Evolutionary conservation across 2,113 vertebrate genomes (phyloP).

Genomic region (Osmerus mordax): DNA sequence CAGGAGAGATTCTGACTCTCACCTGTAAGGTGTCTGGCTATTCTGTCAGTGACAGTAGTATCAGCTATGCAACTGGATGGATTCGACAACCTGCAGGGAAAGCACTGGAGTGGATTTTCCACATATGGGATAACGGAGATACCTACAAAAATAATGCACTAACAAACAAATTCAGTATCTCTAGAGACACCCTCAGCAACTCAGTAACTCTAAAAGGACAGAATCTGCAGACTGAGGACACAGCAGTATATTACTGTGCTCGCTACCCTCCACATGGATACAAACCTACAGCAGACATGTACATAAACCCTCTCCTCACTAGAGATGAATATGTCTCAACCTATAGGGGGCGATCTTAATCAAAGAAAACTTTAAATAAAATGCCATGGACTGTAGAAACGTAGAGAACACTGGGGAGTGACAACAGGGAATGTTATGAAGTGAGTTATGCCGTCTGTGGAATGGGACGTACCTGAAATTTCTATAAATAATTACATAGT

Average conservation of each 20-base stretch:
- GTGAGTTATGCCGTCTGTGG: no score
- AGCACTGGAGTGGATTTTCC: constrained; percentile 1
- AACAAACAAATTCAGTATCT: constrained; percentile 11
- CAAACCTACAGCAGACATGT: not conserved
- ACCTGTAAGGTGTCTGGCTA: constrained; percentile 25
- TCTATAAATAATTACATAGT: no score
- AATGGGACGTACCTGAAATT: no score
- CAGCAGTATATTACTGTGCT: constrained; percentile 19
- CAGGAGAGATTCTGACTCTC: constrained; percentile 20
- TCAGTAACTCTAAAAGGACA: not conserved
- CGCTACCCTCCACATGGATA: not conserved
- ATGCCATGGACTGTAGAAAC: no score
- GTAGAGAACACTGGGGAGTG: no score
- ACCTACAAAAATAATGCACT: not conserved
- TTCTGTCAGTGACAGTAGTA: not conserved
- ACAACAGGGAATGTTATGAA: no score
- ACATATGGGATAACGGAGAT: not conserved
- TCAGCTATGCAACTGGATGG: constrained; percentile 6
- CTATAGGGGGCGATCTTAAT: not conserved
- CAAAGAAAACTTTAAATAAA: no score
- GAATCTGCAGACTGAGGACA: constrained; percentile 12
- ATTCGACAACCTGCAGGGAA: constrained; percentile 21
- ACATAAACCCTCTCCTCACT: not conserved
- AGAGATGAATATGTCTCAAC: not conserved
- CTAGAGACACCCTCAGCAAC: not conserved